Conservation (phyloP, 2,797 vertebrate genomes). For the Propithecus deckenii region DNA sequence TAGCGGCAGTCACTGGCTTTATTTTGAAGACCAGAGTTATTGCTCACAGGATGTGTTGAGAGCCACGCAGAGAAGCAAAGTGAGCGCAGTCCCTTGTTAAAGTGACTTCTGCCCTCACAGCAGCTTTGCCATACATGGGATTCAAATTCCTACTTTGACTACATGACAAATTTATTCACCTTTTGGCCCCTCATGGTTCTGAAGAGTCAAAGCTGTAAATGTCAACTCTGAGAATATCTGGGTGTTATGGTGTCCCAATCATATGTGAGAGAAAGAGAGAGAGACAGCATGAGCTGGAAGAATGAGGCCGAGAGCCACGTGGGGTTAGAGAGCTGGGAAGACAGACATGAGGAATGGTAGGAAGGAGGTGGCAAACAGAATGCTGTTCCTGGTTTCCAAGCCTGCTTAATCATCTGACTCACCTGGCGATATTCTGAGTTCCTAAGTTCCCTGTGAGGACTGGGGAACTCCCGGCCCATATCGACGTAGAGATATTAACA, state of each 20-base stretch:
- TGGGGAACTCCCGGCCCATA: neutral
- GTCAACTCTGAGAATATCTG: neutral
- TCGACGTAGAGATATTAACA: neutral
- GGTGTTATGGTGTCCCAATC: neutral
- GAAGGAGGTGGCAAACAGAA: neutral
- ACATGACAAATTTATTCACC: neutral
- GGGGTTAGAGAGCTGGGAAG: neutral
- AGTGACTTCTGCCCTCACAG: neutral
- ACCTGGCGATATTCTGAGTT: neutral
- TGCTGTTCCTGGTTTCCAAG: neutral
- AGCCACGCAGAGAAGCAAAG: neutral
- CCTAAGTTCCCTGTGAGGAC: neutral
- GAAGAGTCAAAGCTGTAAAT: neutral
- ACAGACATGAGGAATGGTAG: neutral
- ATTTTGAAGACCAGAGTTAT: neutral
- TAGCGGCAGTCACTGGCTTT: neutral
- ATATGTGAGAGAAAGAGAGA: neutral
- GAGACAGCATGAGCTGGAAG: neutral
- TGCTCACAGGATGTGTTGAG: neutral
- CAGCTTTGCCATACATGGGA: neutral
- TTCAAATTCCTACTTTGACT: neutral
- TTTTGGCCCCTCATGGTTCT: neutral
- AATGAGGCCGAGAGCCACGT: neutral
- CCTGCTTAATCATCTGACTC: neutral
- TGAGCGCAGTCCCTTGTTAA: neutral